phyloP scores from a whole-genome alignment of 1,140 invertebrate species.

The Pseudachorutes palmiensis region DNA sequence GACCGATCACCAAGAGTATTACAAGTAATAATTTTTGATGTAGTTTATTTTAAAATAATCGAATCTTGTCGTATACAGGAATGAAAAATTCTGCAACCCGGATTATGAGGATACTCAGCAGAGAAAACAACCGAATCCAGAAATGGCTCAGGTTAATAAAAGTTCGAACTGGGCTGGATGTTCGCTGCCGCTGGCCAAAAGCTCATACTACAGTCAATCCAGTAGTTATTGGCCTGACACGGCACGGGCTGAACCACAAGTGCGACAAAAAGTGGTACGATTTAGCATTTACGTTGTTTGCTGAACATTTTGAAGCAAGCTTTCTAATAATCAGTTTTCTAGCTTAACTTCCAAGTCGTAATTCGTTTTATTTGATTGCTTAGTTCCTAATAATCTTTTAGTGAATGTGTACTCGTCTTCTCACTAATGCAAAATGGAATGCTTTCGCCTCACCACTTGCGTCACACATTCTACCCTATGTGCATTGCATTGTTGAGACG shows the following conservation, averaged over 20 bases:
- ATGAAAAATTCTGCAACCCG: slow-evolving; percentile 30
- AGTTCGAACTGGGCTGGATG: no score
- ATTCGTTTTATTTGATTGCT: no score
- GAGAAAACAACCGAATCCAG: not conserved
- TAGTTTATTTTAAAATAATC: not conserved
- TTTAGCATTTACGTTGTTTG: not conserved
- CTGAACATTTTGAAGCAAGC: not conserved
- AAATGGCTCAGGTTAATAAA: not conserved
- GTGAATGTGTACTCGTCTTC: no score
- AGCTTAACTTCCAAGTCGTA: no score
- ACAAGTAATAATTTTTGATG: slow-evolving; percentile 21
- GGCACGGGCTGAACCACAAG: not conserved
- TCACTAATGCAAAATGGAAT: no score
- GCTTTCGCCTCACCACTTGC: no score
- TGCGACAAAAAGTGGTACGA: not conserved
- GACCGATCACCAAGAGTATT: slow-evolving; percentile 39
- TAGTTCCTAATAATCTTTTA: no score
- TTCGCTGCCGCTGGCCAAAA: not conserved
- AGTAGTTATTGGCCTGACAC: not conserved
- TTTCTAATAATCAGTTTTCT: not conserved
- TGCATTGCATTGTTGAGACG: no score
- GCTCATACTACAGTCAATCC: not conserved
- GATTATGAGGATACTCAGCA: slow-evolving; percentile 23
- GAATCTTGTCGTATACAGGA: slow-evolving; percentile 11
- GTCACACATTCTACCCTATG: no score